Percentiles rank a stretch among this genome's conserved stretches.
Evolutionary conservation across 2,888 invertebrate genomes (phyloP).

Genomic region (Adineta ricciae): DNA sequence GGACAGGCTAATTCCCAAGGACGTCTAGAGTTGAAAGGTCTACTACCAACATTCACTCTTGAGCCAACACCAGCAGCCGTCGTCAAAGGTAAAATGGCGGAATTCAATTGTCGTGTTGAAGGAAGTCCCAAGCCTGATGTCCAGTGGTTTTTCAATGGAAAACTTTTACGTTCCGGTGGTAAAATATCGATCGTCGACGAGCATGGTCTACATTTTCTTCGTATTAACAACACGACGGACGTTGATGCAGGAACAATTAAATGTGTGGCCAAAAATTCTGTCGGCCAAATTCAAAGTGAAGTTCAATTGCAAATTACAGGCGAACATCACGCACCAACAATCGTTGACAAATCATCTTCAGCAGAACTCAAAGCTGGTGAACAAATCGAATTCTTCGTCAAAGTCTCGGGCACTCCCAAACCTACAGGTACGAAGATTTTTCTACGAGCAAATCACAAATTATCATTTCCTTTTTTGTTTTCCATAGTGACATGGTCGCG

Average conservation of each 20-base stretch:
- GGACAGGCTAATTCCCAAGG: not conserved
- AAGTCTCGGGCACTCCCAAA: not conserved
- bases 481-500: not conserved
- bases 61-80: not conserved
- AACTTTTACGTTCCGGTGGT: not conserved
- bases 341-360: not conserved
- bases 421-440: not conserved
- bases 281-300: not conserved
- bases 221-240: not conserved
- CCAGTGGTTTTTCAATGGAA: not conserved
- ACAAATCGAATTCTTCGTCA: not conserved
- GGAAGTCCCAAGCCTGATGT: not conserved
- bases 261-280: not conserved
- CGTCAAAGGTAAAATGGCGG: not conserved
- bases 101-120: not conserved
- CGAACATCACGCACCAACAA: not conserved
- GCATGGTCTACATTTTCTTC: not conserved
- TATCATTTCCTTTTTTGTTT: too few species aligned
- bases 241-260: not conserved
- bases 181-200: not conserved
- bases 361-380: not conserved
- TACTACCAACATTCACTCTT: not conserved
- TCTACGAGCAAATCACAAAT: too few species aligned
- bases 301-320: conserved; percentile 18
- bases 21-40: not conserved